A percentile compares a stretch with the other conserved stretches of the same genome.
Conservation (phyloP, 1,140 invertebrate genomes). For the Drosophila sucinea region DNA sequence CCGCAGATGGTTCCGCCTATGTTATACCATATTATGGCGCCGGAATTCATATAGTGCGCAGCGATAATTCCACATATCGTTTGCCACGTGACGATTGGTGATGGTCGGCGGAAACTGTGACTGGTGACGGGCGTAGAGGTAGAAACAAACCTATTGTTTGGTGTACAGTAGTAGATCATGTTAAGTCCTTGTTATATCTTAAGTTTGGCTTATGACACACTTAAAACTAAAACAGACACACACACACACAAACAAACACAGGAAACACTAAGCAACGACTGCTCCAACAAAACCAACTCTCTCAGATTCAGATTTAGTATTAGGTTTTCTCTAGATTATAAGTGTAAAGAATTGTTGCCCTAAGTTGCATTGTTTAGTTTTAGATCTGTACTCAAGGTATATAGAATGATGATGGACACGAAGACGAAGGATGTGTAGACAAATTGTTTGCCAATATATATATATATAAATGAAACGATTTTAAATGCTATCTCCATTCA, state of each 20-base stretch:
- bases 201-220: conserved; percentile 54
- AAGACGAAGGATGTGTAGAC: conserved; percentile 40
- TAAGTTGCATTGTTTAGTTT: conserved; percentile 62
- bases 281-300: conserved; percentile 33
- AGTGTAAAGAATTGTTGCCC: conserved; percentile 70
- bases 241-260: neutral
- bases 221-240: neutral
- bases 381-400: conserved; percentile 54
- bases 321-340: conserved; percentile 52
- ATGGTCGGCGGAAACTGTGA: conserved; percentile 44
- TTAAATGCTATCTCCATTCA: conserved; percentile 17
- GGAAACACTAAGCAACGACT: conserved; percentile 58
- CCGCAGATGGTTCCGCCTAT: conserved; percentile 98
- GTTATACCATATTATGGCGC: conserved; percentile 93
- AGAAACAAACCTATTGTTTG: conserved; percentile 49
- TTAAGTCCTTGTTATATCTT: conserved; percentile 68
- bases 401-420: conserved; percentile 18
- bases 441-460: conserved; percentile 76
- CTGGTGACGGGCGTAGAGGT: neutral
- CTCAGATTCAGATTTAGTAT: conserved; percentile 49
- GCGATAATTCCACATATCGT: conserved; percentile 93
- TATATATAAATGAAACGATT: conserved; percentile 43
- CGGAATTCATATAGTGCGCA: conserved; percentile 90
- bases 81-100: conserved; percentile 92
- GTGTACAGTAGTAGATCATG: conserved; percentile 62